Evolutionary conservation across 2,113 vertebrate genomes (phyloP), one percentile per base, ranked within the genome.

Genomic region (Ochotona princeps): DNA sequence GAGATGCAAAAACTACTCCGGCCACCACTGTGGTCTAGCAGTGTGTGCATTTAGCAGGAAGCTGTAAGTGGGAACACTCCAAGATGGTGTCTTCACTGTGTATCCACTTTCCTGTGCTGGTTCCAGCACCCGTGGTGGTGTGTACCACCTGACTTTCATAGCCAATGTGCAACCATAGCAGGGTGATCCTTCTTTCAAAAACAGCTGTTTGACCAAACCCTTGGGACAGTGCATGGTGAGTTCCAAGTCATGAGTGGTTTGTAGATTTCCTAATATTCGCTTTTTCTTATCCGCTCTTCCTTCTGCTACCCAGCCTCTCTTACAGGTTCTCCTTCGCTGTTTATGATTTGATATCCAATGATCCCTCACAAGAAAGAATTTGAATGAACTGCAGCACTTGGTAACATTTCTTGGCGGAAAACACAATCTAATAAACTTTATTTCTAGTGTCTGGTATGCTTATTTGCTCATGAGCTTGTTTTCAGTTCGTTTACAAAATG

Each of bases 171-270:
- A 8, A 28, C 57, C 20, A 25, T 10, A 8, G 10, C 20, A 26
- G 7, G 28, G 4, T 44, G 60, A 54, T 32, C 30, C 23, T 49
- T 75, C n/a, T 87, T 49, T 23, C 5, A 61, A 70, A 63, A 86
- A 63, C 57, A 2, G 49, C 25, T 61, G 2, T 61, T 94, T 66
- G 6, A 60, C 44, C 28, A 51, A 87, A 21, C 9, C 83, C 44
- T 54, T 7, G 0, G 28, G 72, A 38, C 3, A 12, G 12, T 20
- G 35, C 15, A 13, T 49, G 23, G 1, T 21, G 18, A 25, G 63
- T 61, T 89, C 20, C 35, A 83, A 84, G 44, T 85, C 81, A 72
- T 51, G 79, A 35, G 49, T 72, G 54, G 67, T 86, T 79, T 79
- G 14, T 32, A 32, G 51, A 83, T 32, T 26, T 83, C 26, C 0